Evolutionary conservation across 2,113 vertebrate genomes (phyloP).

Genomic region (Plotosus lineatus): DNA sequence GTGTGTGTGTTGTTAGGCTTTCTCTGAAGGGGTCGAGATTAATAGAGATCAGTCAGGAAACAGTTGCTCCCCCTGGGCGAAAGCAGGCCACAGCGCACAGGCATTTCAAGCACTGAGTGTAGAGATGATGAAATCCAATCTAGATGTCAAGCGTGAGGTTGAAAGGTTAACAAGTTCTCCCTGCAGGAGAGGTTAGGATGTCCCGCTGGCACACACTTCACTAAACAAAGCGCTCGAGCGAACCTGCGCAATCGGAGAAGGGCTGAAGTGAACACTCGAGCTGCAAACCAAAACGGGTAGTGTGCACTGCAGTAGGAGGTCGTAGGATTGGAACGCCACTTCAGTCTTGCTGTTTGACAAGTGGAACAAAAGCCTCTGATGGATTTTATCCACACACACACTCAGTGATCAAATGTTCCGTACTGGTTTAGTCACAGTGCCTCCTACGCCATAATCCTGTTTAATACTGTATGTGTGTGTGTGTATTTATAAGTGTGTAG

Average conservation of each 20-base stretch:
- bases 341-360: background rate
- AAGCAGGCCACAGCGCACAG: conserved; percentile 61
- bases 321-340: background rate
- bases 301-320: conserved; percentile 16
- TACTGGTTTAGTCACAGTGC: conserved; percentile 8
- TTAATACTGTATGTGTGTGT: background rate
- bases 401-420: background rate
- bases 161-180: conserved; percentile 53
- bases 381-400: background rate
- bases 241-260: conserved; percentile 32
- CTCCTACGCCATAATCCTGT: conserved; percentile 12
- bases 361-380: conserved; percentile 25
- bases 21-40: conserved; percentile 64
- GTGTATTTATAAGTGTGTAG: conserved; percentile 19
- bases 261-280: conserved; percentile 21
- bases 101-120: conserved; percentile 58
- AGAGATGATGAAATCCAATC: conserved; percentile 72
- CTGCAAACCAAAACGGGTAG: background rate
- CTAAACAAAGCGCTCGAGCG: conserved; percentile 20
- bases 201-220: conserved; percentile 14
- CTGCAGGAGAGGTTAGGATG: conserved; percentile 43
- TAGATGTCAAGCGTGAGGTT: conserved; percentile 60
- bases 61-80: conserved; percentile 70
- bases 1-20: conserved; percentile 65
- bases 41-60: conserved; percentile 72